Evolutionary conservation across 2,888 invertebrate species (phyloP), one percentile per base, ranked within the genome.

Genomic region (Maniola hyperantus): DNA sequence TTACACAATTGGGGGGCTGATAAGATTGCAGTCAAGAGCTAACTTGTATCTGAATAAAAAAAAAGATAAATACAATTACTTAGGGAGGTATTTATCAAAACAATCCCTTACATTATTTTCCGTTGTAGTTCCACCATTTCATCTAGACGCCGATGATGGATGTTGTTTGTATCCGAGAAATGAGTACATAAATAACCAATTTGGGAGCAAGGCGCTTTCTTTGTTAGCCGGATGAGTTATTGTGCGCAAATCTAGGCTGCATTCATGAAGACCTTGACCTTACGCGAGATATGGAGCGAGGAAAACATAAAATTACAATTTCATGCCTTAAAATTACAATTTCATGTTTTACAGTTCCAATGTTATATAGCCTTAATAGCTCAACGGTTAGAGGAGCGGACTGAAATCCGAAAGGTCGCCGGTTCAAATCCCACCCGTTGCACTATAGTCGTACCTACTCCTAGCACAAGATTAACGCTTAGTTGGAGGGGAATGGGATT

Each of bases 171-270:
- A 50, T 50, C 18, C 33, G 50, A 50, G 50, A 20, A 48, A 50
- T 26, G 61, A 39, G 61, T 61, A 61, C 61, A 61, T 61, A 50
- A 61, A 61, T 50, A 61, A 50, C 61, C 61, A 61, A 61, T 61
- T 61, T 61, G 61, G 61, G 20, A 61, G 33, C 61, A 5, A 36
- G 36, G 60, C 61, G 57, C 50, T 36, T 36, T 61, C 61, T 61
- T 61, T 61, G 61, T 61, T 36, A 51, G 36, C 18, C 20, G 20
- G 42, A 7, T 57, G 61, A 61, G 36, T 48, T 36, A 39, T 61
- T 20, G 36, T 61, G 20, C 8, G 48, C 34, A 15, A 51, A 61
- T 61, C 36, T 61, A 61, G 61, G 61, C 48, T 61, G 50, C 61
- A 51, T 61, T 51, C 51, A 36, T 51, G 39, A 15, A 20, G 13